Evolutionary conservation across 2,797 vertebrate species (phyloP), one percentile per base, ranked within the genome.

Genomic region (Eurystomus glaucurus): DNA sequence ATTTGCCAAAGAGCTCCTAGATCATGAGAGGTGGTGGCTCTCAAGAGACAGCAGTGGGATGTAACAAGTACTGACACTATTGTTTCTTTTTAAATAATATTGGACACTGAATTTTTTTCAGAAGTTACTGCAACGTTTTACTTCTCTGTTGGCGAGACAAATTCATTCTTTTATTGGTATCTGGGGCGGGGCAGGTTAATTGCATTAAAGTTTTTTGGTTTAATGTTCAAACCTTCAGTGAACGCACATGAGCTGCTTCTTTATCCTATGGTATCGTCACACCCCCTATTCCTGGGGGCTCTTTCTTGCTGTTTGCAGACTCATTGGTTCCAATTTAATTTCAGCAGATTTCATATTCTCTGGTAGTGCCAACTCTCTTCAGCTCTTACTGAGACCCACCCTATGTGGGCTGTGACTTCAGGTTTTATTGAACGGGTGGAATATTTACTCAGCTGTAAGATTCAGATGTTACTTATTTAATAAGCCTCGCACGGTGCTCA

Each of bases 401-500:
- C 61, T 81, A 3, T 9, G 6, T 8, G 65, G 51, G 39, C n/a
- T 66, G 51, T 66, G 45, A 89, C 74, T 77, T 58, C 4, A 55
- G 41, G 25, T 65, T 93, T 95, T 91, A 72, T 65, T 86, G 85
- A 69, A 90, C 11, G n/a, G 57, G 80, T 83, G 72, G 87, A 93
- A 55, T 83, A 85, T 95, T 93, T 95, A 54, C 85, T 85, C 45
- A 74, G 52, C 48, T 2, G 2, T 70, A 70, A 78, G 35, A 64
- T n/a, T 52, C 66, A 85, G 35, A 46, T 50, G 50, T 78, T 69
- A 74, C 41, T 88, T 88, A 78, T 82, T 88, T 70, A 74, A 93
- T 79, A 72, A 93, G 23, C 55, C 52, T 74, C 74, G 66, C 50
- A 77, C 41, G 28, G 50, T 26, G 76, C 65, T 88, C 72, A 83